Percentiles rank a stretch among this genome's conserved stretches.
Evolutionary conservation across 2,888 invertebrate species (phyloP).

Genomic region (Thereva nobilitata): DNA sequence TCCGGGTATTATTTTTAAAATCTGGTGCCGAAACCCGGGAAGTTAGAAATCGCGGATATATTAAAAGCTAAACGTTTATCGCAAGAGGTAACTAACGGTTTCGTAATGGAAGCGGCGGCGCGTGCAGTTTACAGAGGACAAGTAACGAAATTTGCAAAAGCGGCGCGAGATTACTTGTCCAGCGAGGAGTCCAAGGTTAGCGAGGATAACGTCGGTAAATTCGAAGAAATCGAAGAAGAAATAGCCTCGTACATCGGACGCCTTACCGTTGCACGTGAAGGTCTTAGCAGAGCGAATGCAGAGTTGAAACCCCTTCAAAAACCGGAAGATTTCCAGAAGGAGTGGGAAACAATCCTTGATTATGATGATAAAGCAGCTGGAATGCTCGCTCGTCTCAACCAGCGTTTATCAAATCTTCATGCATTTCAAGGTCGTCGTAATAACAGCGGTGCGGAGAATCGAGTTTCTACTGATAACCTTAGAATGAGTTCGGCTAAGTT

Average conservation of each 20-base stretch:
- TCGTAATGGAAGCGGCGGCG: neutral
- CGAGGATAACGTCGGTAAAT: neutral
- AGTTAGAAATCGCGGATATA: too few relatives aligned
- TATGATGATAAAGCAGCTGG: slow-evolving; percentile 2
- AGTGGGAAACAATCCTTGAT: neutral
- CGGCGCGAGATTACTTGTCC: neutral
- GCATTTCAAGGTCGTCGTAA: neutral
- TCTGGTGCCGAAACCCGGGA: too few relatives aligned
- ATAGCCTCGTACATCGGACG: neutral
- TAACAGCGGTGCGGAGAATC: neutral
- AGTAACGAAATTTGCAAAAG: neutral
- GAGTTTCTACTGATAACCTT: neutral
- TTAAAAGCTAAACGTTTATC: too few relatives aligned
- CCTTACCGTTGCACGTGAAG: neutral
- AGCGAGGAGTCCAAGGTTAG: neutral
- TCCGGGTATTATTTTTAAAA: too few relatives aligned
- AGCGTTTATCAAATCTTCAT: neutral
- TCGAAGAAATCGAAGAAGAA: slow-evolving; percentile 14
- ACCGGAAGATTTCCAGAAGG: neutral
- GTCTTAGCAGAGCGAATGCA: neutral
- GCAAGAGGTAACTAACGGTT: too few relatives aligned
- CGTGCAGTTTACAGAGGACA: neutral
- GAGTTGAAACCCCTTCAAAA: neutral
- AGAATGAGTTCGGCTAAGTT: slow-evolving; percentile 3
- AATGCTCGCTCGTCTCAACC: slow-evolving; percentile 1